Conservation (phyloP, 2,888 invertebrate species). For the Trichopria drosophilae region DNA sequence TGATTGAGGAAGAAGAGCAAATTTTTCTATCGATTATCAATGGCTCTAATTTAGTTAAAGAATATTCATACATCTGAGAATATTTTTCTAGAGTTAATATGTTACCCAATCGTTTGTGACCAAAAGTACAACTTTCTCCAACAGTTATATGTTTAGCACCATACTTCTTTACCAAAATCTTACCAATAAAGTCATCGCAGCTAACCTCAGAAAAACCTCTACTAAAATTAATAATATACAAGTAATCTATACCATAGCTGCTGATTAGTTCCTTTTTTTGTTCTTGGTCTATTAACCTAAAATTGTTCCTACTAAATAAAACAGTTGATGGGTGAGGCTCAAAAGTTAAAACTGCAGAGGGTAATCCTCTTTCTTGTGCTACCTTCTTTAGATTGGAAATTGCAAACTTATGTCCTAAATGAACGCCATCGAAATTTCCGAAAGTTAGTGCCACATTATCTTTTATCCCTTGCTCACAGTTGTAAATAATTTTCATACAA, state of each 20-base stretch:
- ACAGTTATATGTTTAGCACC: conserved; percentile 15
- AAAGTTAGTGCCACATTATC: conserved; percentile 24
- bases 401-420: conserved; percentile 23
- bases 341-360: conserved; percentile 24
- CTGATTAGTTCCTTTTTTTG: conserved; percentile 24
- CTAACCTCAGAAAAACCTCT: conserved; percentile 24
- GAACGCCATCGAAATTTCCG: conserved; percentile 24
- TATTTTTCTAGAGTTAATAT: conserved; percentile 17
- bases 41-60: conserved; percentile 21
- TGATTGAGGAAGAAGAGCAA: conserved; percentile 20
- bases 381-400: conserved; percentile 23
- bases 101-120: conserved; percentile 17
- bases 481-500: conserved; percentile 25
- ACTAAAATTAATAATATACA: conserved; percentile 25
- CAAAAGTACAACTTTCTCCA: conserved; percentile 15
- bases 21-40: conserved; percentile 20
- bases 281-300: conserved; percentile 24
- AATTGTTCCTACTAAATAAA: conserved; percentile 23
- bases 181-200: conserved; percentile 19
- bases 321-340: conserved; percentile 25
- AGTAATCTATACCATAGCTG: conserved; percentile 24
- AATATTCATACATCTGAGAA: conserved; percentile 14
- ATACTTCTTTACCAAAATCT: conserved; percentile 14
- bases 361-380: conserved; percentile 25
- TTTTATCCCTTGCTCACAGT: conserved; percentile 24